Percentiles rank a stretch among this genome's conserved stretches.
These are phyloP conservation scores for Trachelus stipa DNA, from an alignment of 2,888 invertebrate species.

Conservation along the genomic window DNA sequence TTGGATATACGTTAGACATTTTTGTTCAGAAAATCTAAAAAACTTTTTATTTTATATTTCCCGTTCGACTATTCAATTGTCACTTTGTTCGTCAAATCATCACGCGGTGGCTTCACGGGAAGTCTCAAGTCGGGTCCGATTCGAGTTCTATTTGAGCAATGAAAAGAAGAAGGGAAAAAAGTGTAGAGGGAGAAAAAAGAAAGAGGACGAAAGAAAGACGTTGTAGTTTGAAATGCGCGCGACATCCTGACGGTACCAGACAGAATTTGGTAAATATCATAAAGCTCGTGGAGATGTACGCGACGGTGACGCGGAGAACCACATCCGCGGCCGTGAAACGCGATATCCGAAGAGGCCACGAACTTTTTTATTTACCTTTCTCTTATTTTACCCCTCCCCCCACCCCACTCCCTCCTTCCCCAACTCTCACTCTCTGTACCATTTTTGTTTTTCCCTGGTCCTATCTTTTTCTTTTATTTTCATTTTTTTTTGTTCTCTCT, in stretches of 20 bases:
- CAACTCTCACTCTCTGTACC: neutral
- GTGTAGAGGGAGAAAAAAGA: neutral
- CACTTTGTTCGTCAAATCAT: slow-evolving; percentile 28
- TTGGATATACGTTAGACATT: neutral
- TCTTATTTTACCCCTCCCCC: neutral
- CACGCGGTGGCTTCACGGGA: slow-evolving; percentile 16
- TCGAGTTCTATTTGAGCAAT: neutral
- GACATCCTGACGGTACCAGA: slow-evolving; percentile 18
- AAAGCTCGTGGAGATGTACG: slow-evolving; percentile 27
- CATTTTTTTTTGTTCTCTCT: slow-evolving; percentile 27
- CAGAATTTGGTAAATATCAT: slow-evolving; percentile 38
- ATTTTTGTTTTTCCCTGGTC: slow-evolving; percentile 21
- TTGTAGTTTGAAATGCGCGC: slow-evolving; percentile 12
- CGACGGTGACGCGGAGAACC: slow-evolving; percentile 23
- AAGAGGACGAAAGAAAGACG: slow-evolving; percentile 12
- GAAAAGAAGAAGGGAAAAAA: neutral
- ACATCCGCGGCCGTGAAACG: slow-evolving; percentile 44
- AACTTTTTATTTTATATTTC: neutral
- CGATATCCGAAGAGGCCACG: slow-evolving; percentile 44
- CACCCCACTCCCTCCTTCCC: neutral
- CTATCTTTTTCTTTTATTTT: slow-evolving; percentile 28
- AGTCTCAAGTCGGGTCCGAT: slow-evolving; percentile 15
- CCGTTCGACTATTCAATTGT: slow-evolving; percentile 28
- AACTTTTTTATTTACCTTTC: neutral
- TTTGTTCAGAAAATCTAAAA: neutral